Evolutionary conservation across 2,888 invertebrate genomes (phyloP).

Genomic region (Dasysyrphus tricinctus): DNA sequence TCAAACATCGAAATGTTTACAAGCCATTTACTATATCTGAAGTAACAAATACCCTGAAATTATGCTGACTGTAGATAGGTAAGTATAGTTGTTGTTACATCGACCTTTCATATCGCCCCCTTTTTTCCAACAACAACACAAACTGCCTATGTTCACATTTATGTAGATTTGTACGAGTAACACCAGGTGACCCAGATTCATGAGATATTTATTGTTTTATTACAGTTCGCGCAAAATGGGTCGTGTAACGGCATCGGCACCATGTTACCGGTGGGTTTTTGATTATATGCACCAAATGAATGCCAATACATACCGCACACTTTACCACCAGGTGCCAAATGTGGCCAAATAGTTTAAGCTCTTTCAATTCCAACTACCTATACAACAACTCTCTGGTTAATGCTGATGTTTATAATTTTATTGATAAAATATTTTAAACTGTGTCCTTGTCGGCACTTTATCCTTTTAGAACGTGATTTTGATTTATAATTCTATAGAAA

Average conservation of each 20-base stretch:
- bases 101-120: neutral
- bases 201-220: constrained; percentile 66
- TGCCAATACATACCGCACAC: constrained; percentile 23
- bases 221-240: constrained; percentile 45
- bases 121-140: neutral
- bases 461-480: constrained; percentile 56
- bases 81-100: neutral
- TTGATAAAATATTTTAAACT: constrained; percentile 69
- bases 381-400: neutral
- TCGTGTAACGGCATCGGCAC: constrained; percentile 51
- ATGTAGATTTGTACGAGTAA: neutral
- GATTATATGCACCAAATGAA: constrained; percentile 49
- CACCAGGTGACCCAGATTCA: constrained; percentile 57
- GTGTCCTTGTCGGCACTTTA: constrained; percentile 61
- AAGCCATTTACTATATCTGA: constrained; percentile 38
- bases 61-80: neutral
- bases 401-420: constrained; percentile 37
- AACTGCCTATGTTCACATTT: neutral
- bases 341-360: constrained; percentile 54
- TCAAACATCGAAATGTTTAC: constrained; percentile 45
- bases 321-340: constrained; percentile 59
- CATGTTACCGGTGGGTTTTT: constrained; percentile 39
- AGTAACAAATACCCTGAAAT: constrained; percentile 31
- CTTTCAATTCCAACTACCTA: constrained; percentile 1
- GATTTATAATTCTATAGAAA: constrained; percentile 53